Percentiles rank a stretch among this genome's conserved stretches.
phyloP scores from a whole-genome alignment of 2,888 invertebrate species.

The Sinopyrophorus schimmeli region DNA sequence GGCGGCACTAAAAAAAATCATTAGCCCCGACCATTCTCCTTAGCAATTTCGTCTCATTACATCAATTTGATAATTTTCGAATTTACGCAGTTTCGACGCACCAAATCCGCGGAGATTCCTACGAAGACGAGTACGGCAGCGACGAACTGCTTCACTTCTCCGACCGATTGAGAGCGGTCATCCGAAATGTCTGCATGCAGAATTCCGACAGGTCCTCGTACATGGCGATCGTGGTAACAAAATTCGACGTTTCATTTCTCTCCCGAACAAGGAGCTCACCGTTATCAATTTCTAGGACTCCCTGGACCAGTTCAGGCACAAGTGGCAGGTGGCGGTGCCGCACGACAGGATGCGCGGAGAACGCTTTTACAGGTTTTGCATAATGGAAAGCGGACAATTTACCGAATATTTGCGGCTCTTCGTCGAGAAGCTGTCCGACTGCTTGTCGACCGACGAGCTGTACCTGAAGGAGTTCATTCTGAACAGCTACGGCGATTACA shows the following conservation, averaged over 20 bases:
- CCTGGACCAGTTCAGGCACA: conserved; percentile 5
- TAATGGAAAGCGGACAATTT: conserved; percentile 5
- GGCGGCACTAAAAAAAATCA: too few species aligned
- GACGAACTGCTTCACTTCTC: conserved; percentile 10
- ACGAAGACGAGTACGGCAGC: background rate
- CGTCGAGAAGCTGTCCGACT: conserved; percentile 9
- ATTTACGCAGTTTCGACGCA: too few species aligned
- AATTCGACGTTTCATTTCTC: too few species aligned
- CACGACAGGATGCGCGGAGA: background rate
- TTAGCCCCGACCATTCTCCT: too few species aligned
- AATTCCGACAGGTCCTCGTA: conserved; percentile 7
- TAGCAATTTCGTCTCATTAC: too few species aligned
- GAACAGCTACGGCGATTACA: conserved; percentile 16
- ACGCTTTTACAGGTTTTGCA: conserved; percentile 17
- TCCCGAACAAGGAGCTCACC: too few species aligned
- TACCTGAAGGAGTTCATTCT: conserved; percentile 18
- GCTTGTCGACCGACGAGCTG: conserved; percentile 14
- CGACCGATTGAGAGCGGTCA: conserved; percentile 11
- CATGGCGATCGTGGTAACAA: too few species aligned
- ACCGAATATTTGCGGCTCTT: conserved; percentile 1
- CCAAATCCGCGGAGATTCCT: background rate
- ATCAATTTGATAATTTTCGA: too few species aligned
- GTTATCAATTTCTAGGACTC: conserved; percentile 15
- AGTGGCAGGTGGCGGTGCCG: conserved; percentile 11
- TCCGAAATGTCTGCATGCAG: conserved; percentile 9